A percentile compares a stretch with the other conserved stretches of the same genome.
Evolutionary conservation across 2,888 invertebrate species (phyloP).

Genomic region (Drosophila niveifrons): DNA sequence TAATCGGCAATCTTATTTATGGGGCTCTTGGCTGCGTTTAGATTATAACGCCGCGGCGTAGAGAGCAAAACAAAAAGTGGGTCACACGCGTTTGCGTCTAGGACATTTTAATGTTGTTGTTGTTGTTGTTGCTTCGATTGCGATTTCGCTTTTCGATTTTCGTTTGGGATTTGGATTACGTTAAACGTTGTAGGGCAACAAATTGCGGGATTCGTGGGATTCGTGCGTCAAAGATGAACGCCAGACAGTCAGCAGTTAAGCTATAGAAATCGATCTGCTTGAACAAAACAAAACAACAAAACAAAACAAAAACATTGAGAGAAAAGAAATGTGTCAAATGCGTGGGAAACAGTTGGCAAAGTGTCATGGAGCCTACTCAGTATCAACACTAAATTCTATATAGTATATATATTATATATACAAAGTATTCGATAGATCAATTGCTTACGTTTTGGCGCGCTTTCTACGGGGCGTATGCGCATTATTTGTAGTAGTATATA

Average conservation of each 20-base stretch:
- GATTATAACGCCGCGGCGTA: slow-evolving; percentile 23
- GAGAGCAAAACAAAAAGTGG: slow-evolving; percentile 59
- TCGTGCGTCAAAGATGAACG: slow-evolving; percentile 44
- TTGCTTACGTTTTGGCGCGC: slow-evolving; percentile 23
- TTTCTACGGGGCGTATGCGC: slow-evolving; percentile 46
- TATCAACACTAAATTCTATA: not conserved
- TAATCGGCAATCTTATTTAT: slow-evolving; percentile 73
- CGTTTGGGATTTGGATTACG: not conserved
- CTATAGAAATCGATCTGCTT: slow-evolving; percentile 60
- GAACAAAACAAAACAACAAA: slow-evolving; percentile 15
- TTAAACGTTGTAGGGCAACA: not conserved
- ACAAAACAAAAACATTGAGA: not conserved
- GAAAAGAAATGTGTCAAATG: slow-evolving; percentile 43
- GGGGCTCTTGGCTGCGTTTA: slow-evolving; percentile 44
- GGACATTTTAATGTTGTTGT: slow-evolving; percentile 31
- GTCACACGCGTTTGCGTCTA: slow-evolving; percentile 64
- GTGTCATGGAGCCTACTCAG: slow-evolving; percentile 18
- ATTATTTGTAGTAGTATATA: slow-evolving; percentile 20
- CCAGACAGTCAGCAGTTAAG: not conserved
- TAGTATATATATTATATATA: not conserved
- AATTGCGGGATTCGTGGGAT: slow-evolving; percentile 1
- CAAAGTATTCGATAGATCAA: not conserved
- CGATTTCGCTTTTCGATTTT: not conserved
- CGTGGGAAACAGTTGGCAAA: slow-evolving; percentile 44
- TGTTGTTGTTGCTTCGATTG: not conserved